A percentile compares a stretch with the other conserved stretches of the same genome.
Evolutionary conservation across 1,140 invertebrate genomes (phyloP).

Genomic region (Zaprionus nigranus): DNA sequence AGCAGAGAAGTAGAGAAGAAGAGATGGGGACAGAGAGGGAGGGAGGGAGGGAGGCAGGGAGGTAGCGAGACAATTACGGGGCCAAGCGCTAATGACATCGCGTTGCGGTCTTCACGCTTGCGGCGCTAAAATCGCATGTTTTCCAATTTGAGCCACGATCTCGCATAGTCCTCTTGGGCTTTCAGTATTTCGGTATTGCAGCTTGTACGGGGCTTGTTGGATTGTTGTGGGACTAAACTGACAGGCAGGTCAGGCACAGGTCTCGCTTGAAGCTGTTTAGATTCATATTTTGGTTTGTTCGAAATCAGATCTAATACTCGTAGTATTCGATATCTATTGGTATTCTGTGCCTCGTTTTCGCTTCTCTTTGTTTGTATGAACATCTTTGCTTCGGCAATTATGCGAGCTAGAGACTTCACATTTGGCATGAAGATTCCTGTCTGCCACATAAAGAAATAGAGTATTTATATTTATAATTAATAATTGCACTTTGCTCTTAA

Average conservation of each 20-base stretch:
- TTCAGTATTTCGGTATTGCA: not conserved
- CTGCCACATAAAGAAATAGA: not conserved
- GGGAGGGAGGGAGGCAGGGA: conserved; percentile 15
- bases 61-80: conserved; percentile 30
- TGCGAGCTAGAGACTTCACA: not conserved
- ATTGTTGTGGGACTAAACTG: not conserved
- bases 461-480: not conserved
- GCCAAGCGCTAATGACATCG: conserved; percentile 63
- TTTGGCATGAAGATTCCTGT: not conserved
- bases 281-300: not conserved
- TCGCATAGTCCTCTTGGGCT: not conserved
- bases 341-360: too few relatives aligned
- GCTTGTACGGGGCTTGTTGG: not conserved
- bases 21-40: too few relatives aligned
- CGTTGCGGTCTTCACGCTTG: conserved; percentile 43
- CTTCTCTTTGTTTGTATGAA: not conserved
- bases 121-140: conserved; percentile 8
- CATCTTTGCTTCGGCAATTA: not conserved
- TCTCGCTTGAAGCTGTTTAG: not conserved
- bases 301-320: too few relatives aligned
- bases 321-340: too few relatives aligned
- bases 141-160: conserved; percentile 14
- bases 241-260: too few relatives aligned
- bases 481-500: not conserved
- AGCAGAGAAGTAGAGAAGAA: not conserved